Conservation (phyloP, 1,140 invertebrate genomes). For the Aphelenchoides avenae region DNA sequence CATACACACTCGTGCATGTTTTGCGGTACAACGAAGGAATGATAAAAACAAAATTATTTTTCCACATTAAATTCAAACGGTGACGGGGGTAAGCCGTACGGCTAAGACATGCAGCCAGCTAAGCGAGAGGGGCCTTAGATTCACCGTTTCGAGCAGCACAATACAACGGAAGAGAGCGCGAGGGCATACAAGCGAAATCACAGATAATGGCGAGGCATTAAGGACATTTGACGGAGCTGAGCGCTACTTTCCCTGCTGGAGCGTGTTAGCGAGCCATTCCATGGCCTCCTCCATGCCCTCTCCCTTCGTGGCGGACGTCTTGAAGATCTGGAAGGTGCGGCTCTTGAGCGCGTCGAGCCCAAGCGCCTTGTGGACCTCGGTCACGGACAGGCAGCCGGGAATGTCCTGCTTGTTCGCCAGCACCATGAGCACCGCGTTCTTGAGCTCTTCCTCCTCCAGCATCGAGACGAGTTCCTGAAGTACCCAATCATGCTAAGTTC, state of each 20-base stretch:
- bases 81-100: no score
- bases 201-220: background rate
- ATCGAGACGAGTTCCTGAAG: constrained; percentile 74
- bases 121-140: no score
- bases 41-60: no score
- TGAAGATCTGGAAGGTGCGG: constrained; percentile 98
- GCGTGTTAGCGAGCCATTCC: constrained; percentile 71
- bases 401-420: constrained; percentile 99
- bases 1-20: no score
- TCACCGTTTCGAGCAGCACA: no score
- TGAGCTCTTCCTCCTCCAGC: constrained; percentile 94
- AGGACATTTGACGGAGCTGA: no score
- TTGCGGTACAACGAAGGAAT: no score
- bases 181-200: background rate
- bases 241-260: constrained; percentile 43
- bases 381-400: constrained; percentile 83
- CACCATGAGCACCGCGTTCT: constrained; percentile 87
- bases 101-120: no score
- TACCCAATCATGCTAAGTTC: constrained; percentile 10
- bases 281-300: constrained; percentile 96
- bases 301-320: constrained; percentile 96
- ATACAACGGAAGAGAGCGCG: no score
- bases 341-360: constrained; percentile 89
- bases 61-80: no score
- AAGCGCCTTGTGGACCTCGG: constrained; percentile 91